These are phyloP conservation scores for Xestia ashworthii DNA, from an alignment of 2,888 invertebrate species.

Conservation along the genomic window DNA sequence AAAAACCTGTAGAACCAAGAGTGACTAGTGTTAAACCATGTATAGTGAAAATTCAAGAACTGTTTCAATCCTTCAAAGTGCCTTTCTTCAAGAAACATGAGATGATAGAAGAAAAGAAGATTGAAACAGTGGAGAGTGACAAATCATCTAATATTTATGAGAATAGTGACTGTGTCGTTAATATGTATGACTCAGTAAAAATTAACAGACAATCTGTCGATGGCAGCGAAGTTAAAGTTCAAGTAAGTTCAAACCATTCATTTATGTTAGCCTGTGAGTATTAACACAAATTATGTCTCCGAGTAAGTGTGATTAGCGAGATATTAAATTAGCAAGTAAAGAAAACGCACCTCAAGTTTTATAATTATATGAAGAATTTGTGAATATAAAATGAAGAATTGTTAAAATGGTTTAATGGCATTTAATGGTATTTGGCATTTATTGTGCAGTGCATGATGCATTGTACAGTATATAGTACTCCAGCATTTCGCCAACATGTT, in stretches of 20 bases:
- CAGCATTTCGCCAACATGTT: not conserved
- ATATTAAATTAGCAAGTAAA: not conserved
- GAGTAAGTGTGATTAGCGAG: not conserved
- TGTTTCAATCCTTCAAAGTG: constrained; percentile 84
- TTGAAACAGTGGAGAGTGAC: constrained; percentile 60
- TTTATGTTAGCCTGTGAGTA: constrained; percentile 8
- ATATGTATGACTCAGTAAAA: constrained; percentile 86
- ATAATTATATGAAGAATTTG: not conserved
- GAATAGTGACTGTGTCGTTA: constrained; percentile 77
- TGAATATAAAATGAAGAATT: not conserved
- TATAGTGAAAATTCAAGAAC: constrained; percentile 83
- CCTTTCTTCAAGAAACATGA: constrained; percentile 83
- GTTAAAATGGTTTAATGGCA: not conserved
- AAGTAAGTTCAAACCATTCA: constrained; percentile 40
- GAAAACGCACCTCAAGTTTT: not conserved
- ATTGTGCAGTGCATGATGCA: too few relatives aligned
- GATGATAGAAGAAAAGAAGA: constrained; percentile 67
- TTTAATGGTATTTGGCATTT: too few relatives aligned
- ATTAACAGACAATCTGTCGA: constrained; percentile 61
- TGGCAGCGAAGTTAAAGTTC: constrained; percentile 34
- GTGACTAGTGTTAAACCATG: constrained; percentile 76
- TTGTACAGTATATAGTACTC: not conserved
- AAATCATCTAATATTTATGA: constrained; percentile 78
- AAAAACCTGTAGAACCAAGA: constrained; percentile 55
- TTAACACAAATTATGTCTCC: not conserved